Evolutionary conservation across 2,797 vertebrate species (phyloP).

Genomic region (Prionace glauca): DNA sequence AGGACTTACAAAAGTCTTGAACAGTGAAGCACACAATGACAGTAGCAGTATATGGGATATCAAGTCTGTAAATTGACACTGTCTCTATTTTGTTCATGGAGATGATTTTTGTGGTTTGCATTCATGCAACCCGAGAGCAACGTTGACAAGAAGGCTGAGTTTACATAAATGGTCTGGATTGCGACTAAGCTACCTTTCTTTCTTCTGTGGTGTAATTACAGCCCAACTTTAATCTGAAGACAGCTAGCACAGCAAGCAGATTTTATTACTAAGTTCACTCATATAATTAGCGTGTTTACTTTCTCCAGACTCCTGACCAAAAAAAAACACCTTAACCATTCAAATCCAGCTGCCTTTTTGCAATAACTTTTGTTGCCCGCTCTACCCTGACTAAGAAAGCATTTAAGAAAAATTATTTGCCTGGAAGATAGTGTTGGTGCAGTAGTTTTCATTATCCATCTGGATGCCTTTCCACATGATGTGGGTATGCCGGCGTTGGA

Average conservation of each 20-base stretch:
- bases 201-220: constrained; percentile 79
- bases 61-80: constrained; percentile 55
- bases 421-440: background rate
- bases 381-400: background rate
- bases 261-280: constrained; percentile 67
- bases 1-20: constrained; percentile 50
- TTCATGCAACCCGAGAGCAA: constrained; percentile 62
- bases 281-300: constrained; percentile 62
- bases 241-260: constrained; percentile 73
- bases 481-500: no score
- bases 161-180: constrained; percentile 71
- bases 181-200: constrained; percentile 68
- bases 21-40: constrained; percentile 50
- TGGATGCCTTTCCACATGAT: background rate
- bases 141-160: constrained; percentile 72
- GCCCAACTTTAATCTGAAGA: constrained; percentile 65
- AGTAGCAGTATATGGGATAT: constrained; percentile 54
- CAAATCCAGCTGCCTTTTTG: background rate
- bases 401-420: background rate
- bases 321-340: background rate
- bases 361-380: background rate
- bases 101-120: constrained; percentile 72
- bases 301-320: constrained; percentile 52
- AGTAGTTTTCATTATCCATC: background rate
- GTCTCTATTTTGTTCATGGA: constrained; percentile 68